phyloP scores from a whole-genome alignment of 2,113 vertebrate genomes.

The Corynorhinus townsendii region DNA sequence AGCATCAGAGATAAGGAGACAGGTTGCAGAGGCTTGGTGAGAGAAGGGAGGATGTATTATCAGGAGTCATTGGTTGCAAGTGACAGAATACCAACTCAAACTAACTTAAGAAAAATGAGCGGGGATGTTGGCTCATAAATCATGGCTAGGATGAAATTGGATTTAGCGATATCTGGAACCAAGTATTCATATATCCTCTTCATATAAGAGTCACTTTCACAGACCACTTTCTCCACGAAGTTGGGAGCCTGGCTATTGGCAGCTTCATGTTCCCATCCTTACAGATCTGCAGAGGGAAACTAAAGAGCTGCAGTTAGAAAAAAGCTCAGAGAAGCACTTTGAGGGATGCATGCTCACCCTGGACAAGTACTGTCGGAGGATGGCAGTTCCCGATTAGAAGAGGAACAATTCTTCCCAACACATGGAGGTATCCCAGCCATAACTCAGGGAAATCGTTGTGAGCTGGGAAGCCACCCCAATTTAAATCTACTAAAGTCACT shows the following conservation, averaged over 20 bases:
- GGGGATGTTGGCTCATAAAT: background rate
- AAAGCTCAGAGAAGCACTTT: background rate
- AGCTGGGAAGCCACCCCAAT: background rate
- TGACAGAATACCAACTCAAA: background rate
- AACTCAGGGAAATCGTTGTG: accelerated
- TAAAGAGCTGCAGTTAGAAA: background rate
- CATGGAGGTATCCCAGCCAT: background rate
- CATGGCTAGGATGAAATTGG: background rate
- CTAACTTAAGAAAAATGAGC: background rate
- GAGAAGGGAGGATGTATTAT: background rate
- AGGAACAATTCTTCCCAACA: background rate
- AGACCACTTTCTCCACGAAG: background rate
- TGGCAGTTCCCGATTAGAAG: background rate
- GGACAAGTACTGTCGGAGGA: background rate
- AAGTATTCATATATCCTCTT: background rate
- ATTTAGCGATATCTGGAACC: background rate
- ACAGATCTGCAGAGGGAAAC: background rate
- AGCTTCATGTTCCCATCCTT: background rate
- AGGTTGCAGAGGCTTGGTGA: background rate
- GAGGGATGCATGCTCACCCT: background rate
- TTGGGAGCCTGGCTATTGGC: background rate
- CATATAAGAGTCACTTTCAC: background rate
- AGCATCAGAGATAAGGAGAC: background rate
- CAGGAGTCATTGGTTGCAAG: background rate
- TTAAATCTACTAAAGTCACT: background rate